Base-by-base conservation (phyloP, 1,140 invertebrate species). In the Drosophila burlai region DNA sequence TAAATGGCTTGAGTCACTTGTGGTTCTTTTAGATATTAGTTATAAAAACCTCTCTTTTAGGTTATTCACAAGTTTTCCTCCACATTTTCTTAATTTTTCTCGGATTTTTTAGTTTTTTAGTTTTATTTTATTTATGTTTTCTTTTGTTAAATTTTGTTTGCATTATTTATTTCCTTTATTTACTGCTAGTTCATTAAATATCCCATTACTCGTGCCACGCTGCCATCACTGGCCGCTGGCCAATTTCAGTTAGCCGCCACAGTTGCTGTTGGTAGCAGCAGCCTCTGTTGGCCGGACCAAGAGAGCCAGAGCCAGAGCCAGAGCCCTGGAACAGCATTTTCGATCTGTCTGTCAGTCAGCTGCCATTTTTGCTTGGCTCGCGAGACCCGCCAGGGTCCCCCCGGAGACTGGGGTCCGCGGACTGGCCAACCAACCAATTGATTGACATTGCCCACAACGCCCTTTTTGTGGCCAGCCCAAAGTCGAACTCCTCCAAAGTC, bases 311-410 rank as follows among this genome's bases (percentile, higher is more conserved):
- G 24, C 24, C 24, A 31, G 31, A 31, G 31, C 29, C 31, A 31
- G 31, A 10, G 50, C 62, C 66, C 62, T 45, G 62, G 47, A 83
- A 68, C 82, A 81, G 68, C 85, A 81, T 89, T 86, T 89, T 89
- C 84, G 84, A 89, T 89, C 85, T 89, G 84, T 89, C 84, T 89
- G 84, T 89, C 84, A 89, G 84, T 84, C 84, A 89, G 84, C 84
- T 89, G 84, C 84, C 84, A 89, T 89, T 89, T 89, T 87, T 80
- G 76, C 80, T 83, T 68, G 79, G 80, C 66, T 82, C 80, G 76
- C 80, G 76, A 65, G 64, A 58, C 63, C 47, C 47, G 26, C 24
- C 24, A n/a, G 26, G 26, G 16, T 29, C 6, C 24, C 47, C 24
- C 47, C 9, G 5, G 24, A 3, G 46, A 16, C 43, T 38, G 47